These are phyloP conservation scores for Drosophila pseudoobscura DNA, from an alignment of 1,140 invertebrate genomes.

Conservation along the genomic window DNA sequence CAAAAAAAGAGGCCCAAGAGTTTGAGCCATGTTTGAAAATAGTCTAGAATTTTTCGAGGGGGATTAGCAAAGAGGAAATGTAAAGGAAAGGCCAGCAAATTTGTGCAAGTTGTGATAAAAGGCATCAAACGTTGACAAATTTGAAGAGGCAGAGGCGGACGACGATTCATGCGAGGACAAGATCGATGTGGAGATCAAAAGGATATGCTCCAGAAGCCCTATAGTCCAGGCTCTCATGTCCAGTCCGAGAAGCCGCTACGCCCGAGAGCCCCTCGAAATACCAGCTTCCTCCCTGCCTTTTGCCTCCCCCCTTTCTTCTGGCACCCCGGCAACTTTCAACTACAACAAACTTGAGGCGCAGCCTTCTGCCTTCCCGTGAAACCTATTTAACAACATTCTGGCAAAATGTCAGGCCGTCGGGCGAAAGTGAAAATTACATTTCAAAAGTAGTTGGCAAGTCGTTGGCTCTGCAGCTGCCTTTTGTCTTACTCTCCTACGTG, in stretches of 20 bases:
- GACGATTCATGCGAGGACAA: too few relatives aligned
- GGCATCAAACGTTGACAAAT: background rate
- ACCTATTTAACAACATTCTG: background rate
- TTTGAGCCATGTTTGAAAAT: too few relatives aligned
- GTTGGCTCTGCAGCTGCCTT: slow-evolving; percentile 45
- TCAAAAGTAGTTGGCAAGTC: slow-evolving; percentile 67
- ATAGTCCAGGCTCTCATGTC: too few relatives aligned
- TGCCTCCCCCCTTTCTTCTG: slow-evolving; percentile 4
- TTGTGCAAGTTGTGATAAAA: background rate
- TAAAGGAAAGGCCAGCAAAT: too few relatives aligned
- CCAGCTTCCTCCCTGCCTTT: slow-evolving; percentile 28
- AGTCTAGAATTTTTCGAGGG: too few relatives aligned
- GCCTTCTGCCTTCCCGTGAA: background rate
- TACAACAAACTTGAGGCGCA: slow-evolving; percentile 30
- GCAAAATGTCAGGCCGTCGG: slow-evolving; percentile 11
- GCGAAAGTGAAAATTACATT: slow-evolving; percentile 55
- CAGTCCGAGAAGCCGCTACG: too few relatives aligned
- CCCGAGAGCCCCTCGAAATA: too few relatives aligned
- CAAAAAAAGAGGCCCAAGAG: too few relatives aligned
- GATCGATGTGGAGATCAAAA: too few relatives aligned
- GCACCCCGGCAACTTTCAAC: slow-evolving; percentile 44
- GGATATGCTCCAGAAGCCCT: too few relatives aligned
- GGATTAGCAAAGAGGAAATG: too few relatives aligned
- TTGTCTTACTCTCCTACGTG: slow-evolving; percentile 56
- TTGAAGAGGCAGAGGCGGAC: too few relatives aligned